These are phyloP conservation scores for Odocoileus virginianus DNA, from an alignment of 2,113 vertebrate genomes.

Conservation along the genomic window DNA sequence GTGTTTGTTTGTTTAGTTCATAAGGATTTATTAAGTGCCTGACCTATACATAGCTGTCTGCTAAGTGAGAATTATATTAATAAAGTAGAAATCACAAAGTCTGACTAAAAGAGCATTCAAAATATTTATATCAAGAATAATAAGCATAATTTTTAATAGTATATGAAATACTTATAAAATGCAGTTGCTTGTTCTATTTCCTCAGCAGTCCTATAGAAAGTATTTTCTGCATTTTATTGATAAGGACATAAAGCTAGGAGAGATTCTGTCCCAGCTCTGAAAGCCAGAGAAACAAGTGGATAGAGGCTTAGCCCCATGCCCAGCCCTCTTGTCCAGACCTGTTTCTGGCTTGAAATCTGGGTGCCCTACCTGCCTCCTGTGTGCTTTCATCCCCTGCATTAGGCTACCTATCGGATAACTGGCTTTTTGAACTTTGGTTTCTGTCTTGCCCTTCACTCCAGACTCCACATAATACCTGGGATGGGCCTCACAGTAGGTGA, in stretches of 20 bases:
- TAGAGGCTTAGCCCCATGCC: background rate
- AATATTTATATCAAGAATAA: background rate
- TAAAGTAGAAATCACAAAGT: background rate
- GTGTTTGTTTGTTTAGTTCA: slow-evolving; percentile 29
- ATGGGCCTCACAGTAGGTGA: background rate
- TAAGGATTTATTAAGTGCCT: background rate
- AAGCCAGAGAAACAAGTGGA: background rate
- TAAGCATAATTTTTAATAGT: background rate
- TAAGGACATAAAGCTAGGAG: background rate
- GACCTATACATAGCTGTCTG: background rate
- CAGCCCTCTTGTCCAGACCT: background rate
- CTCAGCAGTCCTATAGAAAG: background rate
- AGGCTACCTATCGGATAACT: background rate
- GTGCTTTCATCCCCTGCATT: background rate
- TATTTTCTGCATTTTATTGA: background rate
- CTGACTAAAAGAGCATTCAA: background rate
- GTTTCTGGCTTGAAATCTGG: background rate
- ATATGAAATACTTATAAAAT: background rate
- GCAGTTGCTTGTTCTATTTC: background rate
- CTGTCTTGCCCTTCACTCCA: background rate
- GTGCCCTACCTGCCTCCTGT: background rate
- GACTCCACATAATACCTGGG: background rate
- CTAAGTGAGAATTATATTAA: background rate
- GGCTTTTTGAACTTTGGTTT: background rate
- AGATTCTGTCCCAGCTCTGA: background rate